Conservation (phyloP, 2,113 vertebrate genomes). For the Apodemus sylvaticus region DNA sequence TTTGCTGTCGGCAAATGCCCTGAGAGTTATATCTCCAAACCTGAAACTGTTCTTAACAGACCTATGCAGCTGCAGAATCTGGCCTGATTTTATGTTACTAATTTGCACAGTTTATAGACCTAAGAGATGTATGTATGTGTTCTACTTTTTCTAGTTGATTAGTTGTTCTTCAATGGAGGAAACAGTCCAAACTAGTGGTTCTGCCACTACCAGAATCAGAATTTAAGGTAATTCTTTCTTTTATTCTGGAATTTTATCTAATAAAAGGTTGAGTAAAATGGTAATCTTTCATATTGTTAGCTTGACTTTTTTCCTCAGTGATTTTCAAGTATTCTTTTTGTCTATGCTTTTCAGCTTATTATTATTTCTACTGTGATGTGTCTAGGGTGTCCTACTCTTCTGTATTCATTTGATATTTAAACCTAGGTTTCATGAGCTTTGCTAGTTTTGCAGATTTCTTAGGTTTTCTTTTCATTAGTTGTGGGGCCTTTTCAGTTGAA, state of each 20-base stretch:
- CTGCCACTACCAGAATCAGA: background rate
- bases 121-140: background rate
- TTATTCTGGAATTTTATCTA: background rate
- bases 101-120: background rate
- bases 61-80: background rate
- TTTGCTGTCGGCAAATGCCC: background rate
- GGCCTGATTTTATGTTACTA: background rate
- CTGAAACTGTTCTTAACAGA: background rate
- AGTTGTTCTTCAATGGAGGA: background rate
- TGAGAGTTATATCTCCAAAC: background rate
- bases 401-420: background rate
- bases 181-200: background rate
- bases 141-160: background rate
- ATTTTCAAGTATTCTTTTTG: background rate
- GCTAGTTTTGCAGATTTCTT: background rate
- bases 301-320: background rate
- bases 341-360: background rate
- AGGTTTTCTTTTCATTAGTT: background rate
- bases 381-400: background rate
- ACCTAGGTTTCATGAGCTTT: background rate
- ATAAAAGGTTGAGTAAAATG: background rate
- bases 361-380: background rate
- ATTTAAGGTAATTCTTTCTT: background rate
- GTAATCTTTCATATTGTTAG: background rate
- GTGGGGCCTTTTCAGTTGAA: background rate